phyloP scores from a whole-genome alignment of 2,888 invertebrate species.

The Hyppa rectilinea region DNA sequence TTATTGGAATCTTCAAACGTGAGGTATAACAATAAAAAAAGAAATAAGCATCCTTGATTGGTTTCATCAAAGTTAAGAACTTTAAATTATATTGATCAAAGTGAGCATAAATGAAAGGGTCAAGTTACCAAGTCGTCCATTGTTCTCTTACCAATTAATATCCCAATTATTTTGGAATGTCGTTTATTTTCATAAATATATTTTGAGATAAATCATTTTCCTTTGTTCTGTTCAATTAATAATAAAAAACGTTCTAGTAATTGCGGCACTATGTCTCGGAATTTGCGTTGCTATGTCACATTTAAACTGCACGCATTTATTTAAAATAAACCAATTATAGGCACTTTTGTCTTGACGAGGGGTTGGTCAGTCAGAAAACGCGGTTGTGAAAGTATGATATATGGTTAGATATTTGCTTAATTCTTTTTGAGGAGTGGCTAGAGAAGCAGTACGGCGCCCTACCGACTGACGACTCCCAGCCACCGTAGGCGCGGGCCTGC shows the following conservation, averaged over 20 bases:
- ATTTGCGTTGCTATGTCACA: not conserved
- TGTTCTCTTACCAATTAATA: constrained; percentile 42
- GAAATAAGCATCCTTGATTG: not conserved
- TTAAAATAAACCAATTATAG: no score
- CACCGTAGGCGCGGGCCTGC: no score
- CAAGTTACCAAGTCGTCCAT: constrained; percentile 17
- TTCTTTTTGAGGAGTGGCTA: no score
- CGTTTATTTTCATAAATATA: constrained; percentile 18
- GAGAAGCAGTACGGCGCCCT: no score
- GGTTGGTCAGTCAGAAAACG: no score
- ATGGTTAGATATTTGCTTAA: no score
- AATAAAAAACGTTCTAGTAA: not conserved
- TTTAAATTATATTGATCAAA: constrained; percentile 37
- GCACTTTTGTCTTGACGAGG: no score
- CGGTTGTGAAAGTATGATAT: no score
- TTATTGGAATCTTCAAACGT: not conserved
- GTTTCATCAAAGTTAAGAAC: constrained; percentile 21
- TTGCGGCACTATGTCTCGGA: not conserved
- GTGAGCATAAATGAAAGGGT: constrained; percentile 28
- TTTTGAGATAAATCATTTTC: constrained; percentile 17
- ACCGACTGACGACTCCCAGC: no score
- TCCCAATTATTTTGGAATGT: constrained; percentile 32
- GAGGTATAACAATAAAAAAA: constrained; percentile 7
- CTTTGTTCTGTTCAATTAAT: constrained; percentile 9
- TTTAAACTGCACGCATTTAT: no score